phyloP scores from a whole-genome alignment of 2,888 invertebrate genomes.

The Agapostemon virescens region DNA sequence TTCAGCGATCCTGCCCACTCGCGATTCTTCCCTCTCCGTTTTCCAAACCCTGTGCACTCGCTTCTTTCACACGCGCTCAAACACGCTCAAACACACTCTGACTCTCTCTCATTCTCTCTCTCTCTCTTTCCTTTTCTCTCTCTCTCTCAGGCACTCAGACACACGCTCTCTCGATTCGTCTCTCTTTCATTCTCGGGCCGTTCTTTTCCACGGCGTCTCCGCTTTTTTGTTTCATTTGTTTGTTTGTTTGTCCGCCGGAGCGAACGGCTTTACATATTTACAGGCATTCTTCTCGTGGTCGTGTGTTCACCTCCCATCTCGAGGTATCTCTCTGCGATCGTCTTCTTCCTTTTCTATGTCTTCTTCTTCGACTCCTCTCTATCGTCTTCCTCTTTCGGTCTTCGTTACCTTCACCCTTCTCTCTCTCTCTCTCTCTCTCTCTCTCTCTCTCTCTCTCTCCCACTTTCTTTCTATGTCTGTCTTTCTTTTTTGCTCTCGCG shows the following conservation, averaged over 20 bases:
- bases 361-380: constrained; percentile 16
- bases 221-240: constrained; percentile 29
- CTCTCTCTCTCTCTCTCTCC: neutral
- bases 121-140: constrained; percentile 22
- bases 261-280: constrained; percentile 75
- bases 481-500: neutral
- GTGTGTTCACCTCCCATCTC: constrained; percentile 60
- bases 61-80: constrained; percentile 36
- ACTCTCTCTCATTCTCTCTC: constrained; percentile 15
- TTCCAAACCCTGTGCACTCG: constrained; percentile 29
- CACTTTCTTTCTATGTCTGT: no score
- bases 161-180: neutral
- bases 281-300: constrained; percentile 73
- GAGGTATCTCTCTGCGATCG: constrained; percentile 59
- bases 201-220: constrained; percentile 46
- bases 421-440: neutral
- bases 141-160: constrained; percentile 33
- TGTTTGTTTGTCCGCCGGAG: constrained; percentile 27
- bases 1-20: constrained; percentile 28
- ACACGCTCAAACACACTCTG: neutral
- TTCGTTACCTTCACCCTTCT: neutral
- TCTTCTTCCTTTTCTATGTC: constrained; percentile 3
- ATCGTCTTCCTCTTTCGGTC: constrained; percentile 51
- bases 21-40: neutral
- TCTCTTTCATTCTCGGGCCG: neutral